A percentile compares a stretch with the other conserved stretches of the same genome.
Evolutionary conservation across 2,888 invertebrate genomes (phyloP).

Genomic region (Oscheius sp.): DNA sequence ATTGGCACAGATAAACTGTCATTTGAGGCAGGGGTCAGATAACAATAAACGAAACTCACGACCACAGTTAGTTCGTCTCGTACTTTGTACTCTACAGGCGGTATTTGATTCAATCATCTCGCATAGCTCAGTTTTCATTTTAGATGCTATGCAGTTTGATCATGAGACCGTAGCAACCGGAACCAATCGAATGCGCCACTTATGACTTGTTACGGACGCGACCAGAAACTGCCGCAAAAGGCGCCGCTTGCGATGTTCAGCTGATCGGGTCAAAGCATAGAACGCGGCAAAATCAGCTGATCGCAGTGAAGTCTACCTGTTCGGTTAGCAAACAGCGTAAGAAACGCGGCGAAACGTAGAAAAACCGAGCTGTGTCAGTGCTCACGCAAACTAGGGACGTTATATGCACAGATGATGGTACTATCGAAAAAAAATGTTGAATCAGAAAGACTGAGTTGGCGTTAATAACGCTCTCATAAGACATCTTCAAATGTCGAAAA

Average conservation of each 20-base stretch:
- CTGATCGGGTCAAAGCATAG: slow-evolving; percentile 15
- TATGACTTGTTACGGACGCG: slow-evolving; percentile 26
- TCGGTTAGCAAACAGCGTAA: slow-evolving; percentile 24
- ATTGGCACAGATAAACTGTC: background rate
- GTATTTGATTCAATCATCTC: too few species aligned
- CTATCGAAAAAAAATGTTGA: too few species aligned
- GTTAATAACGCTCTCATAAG: too few species aligned
- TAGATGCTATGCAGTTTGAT: background rate
- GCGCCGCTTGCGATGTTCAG: slow-evolving; percentile 15
- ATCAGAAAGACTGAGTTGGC: too few species aligned
- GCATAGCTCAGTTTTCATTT: background rate
- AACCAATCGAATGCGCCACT: slow-evolving; percentile 6
- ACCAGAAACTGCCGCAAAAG: background rate
- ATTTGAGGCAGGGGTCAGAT: background rate
- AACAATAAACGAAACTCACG: background rate
- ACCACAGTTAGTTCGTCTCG: background rate
- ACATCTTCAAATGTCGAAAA: too few species aligned
- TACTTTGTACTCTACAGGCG: too few species aligned
- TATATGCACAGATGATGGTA: too few species aligned
- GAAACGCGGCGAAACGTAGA: slow-evolving; percentile 12
- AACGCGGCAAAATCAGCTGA: slow-evolving; percentile 27
- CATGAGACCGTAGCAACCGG: slow-evolving; percentile 2
- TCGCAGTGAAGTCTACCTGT: slow-evolving; percentile 27
- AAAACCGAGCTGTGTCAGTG: background rate
- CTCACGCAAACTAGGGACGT: too few species aligned